Evolutionary conservation across 64 coral and sea anemone species (phyloP), one percentile per base, ranked within the genome.

Genomic region (Stylophora pistillata): DNA sequence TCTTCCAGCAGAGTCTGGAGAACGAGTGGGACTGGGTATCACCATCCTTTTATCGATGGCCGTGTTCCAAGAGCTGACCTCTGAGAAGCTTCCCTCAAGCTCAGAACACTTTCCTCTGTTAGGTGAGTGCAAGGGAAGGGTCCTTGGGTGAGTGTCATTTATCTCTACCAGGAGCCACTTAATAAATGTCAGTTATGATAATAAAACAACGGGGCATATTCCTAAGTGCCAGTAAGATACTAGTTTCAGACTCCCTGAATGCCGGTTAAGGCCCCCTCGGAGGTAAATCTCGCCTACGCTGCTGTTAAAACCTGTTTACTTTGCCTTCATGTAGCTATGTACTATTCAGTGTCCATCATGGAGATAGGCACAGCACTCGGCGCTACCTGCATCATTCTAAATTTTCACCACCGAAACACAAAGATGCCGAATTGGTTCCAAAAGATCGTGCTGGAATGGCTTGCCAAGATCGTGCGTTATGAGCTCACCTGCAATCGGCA

Each of bases 301-400:
- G 3, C 37, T 47, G 37, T 47, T 15, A 11, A n/a, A 4, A 64
- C 21, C 25, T 26, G 21, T 25, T 68, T 68, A 21, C 14, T 68
- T 68, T 62, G 13, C 56, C 10, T 90, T 86, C 10, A 68, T 53
- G 25, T 57, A 89, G 95, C 95, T 23, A 93, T 96, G 95, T 96
- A 96, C 73, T 96, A 96, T 76, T 96, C 95, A 10, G 95, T 96
- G 33, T 96, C 95, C 20, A 96, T 96, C 91, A 96, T 96, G 95
- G 95, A 96, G 34, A 96, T 96, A 78, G 95, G 95, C 25, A 96
- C 95, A 15, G 95, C 95, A 21, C 82, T 96, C 5, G 95, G 91
- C 0, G 95, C 95, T 23, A 96, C 95, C 1, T 96, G 95, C 62
- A 89, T 96, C 25, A 96, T 96, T 68, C 91, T 96, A 15, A 96